Base-by-base conservation (phyloP, 2,888 invertebrate genomes). In the Mermis nigrescens region DNA sequence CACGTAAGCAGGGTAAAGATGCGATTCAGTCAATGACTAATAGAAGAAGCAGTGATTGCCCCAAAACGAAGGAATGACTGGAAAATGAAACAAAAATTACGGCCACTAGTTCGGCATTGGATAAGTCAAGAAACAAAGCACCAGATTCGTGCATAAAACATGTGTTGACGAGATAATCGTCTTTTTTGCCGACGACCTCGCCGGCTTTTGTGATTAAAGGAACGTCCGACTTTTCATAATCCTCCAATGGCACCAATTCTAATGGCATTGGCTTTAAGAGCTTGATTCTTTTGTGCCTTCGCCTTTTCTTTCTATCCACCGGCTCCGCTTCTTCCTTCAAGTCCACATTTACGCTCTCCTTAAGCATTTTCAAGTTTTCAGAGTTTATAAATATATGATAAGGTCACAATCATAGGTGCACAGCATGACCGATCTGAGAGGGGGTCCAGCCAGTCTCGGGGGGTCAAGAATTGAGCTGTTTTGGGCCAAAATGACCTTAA, bases 151-250 rank as follows among this genome's bases (percentile, higher is more conserved):
- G 68, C n/a, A 70, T 63, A 46, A 66, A 65, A 58, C 71, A 67
- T 1, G 68, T 70, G 66, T 74, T 75, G 64, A 75, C 68, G 60
- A 71, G 71, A 68, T 74, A 76, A 65, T 76, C 76, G 61, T 72
- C 72, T 48, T 73, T 68, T 64, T 72, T 73, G 12, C 74, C 76
- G 58, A 76, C 63, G 19, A 75, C 66, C 61, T 76, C 74, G 1
- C 72, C 72, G 38, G 60, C 61, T 15, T 63, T 70, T 58, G 68
- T 69, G 7, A 70, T 63, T 26, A 74, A 62, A n/a, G 71, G 71
- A 46, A 72, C 71, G 48, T 72, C 69, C 62, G 70, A 69, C 63
- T 73, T 73, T 31, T 72, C 73, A 59, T 65, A 67, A 31, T 73
- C 72, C 26, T 70, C 71, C 27, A 71, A 60, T 12, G 71, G 70